A percentile compares a stretch with the other conserved stretches of the same genome.
These are phyloP conservation scores for Griposia aprilina DNA, from an alignment of 2,888 invertebrate genomes.

Conservation along the genomic window DNA sequence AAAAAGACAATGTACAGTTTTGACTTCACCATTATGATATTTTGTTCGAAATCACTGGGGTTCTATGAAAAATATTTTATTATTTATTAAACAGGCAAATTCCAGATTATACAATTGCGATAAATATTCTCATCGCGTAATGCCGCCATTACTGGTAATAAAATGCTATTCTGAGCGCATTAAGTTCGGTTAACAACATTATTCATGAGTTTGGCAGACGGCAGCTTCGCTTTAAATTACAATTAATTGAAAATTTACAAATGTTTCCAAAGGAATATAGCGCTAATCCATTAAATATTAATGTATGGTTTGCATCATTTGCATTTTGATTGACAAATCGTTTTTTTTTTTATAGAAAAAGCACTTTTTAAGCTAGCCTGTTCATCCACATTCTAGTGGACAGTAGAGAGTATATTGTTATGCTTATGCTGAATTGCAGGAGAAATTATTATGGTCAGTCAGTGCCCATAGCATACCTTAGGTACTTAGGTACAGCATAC, in stretches of 20 bases:
- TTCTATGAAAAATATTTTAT: conserved; percentile 9
- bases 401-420: too few species aligned
- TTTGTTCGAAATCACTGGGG: neutral
- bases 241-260: conserved; percentile 56
- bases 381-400: neutral
- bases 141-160: conserved; percentile 69
- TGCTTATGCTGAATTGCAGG: too few species aligned
- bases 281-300: conserved; percentile 43
- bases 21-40: too few species aligned
- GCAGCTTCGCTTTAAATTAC: conserved; percentile 51
- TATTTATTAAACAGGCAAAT: conserved; percentile 27
- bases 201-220: conserved; percentile 68
- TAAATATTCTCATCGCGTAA: conserved; percentile 65
- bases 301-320: neutral
- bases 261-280: conserved; percentile 44
- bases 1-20: too few species aligned
- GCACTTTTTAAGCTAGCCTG: too few species aligned
- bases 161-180: conserved; percentile 73
- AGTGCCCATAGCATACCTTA: neutral
- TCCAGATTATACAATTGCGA: conserved; percentile 23
- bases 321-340: neutral
- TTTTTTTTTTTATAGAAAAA: neutral
- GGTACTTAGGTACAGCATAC: neutral
- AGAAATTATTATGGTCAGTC: neutral
- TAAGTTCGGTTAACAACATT: conserved; percentile 73